Base-by-base conservation (phyloP, 2,113 vertebrate genomes). In the Phasianus colchicus region DNA sequence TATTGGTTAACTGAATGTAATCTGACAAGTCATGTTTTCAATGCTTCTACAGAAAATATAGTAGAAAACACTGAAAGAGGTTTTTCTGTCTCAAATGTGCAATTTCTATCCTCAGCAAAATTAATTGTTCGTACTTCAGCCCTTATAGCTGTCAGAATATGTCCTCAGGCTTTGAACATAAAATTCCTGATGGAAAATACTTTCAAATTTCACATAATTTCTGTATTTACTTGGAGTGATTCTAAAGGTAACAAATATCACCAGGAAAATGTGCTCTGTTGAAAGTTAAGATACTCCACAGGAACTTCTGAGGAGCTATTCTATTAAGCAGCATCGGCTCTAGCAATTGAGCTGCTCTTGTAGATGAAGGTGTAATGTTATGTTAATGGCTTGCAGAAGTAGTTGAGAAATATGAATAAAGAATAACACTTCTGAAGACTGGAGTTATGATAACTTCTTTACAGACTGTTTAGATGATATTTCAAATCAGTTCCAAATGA, bases 11-110 rank as follows among this genome's bases (percentile, higher is more conserved):
- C 89, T 69, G 85, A 88, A 95, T 86, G 36, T 63, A 88, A 91
- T 71, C 86, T 94, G 95, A 95, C 95, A 97, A 95, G 84, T 65
- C 80, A 76, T 86, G 78, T 75, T 97, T 88, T 91, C 12, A 29
- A n/a, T 77, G 38, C 58, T 34, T 91, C 24, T 83, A 76, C 3
- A 88, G 50, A 89, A 95, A 90, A 72, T 29, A 22, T 8, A 69
- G 12, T 55, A 21, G 3, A 78, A 85, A 90, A 27, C 30, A 50
- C 19, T 81, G 63, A 42, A 21, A 43, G 82, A 52, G 17, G 24
- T 90, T 70, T 85, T 6, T 77, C 9, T 78, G 16, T 25, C 43
- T 75, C 52, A 65, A 48, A 77, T 30, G 21, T 27, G 16, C 8
- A 52, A 40, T 88, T 91, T 86, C 38, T 66, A 43, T 61, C 47